Percentiles rank a stretch among this genome's conserved stretches.
These are phyloP conservation scores for Luidia sarsii DNA, from an alignment of 53 echinoderm and acorn worm species.

Conservation along the genomic window DNA sequence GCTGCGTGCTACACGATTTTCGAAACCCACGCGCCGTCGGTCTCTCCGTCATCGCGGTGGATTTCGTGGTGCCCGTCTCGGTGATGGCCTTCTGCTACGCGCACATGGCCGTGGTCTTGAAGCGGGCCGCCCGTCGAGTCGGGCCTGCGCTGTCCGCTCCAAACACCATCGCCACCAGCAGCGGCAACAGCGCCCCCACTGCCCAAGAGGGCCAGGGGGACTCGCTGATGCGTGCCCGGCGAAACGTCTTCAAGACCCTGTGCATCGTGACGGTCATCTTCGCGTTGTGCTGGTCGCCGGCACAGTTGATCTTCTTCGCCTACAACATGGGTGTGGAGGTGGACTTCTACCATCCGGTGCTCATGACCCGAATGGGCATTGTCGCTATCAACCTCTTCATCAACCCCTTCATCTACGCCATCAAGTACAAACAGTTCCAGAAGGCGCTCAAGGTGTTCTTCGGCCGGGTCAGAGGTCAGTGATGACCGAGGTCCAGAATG, in stretches of 20 bases:
- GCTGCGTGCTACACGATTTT: neutral
- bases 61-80: neutral
- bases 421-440: slow-evolving; percentile 63
- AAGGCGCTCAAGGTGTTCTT: slow-evolving; percentile 25
- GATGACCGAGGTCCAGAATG: too few species aligned
- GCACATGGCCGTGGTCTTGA: slow-evolving; percentile 18
- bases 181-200: neutral
- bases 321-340: slow-evolving; percentile 51
- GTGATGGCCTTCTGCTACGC: slow-evolving; percentile 5
- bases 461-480: too few species aligned
- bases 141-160: neutral
- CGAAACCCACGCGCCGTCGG: neutral
- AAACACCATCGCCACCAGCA: neutral
- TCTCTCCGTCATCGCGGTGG: neutral
- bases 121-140: slow-evolving; percentile 2
- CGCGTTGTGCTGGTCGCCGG: slow-evolving; percentile 64
- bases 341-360: slow-evolving; percentile 23
- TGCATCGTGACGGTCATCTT: slow-evolving; percentile 37
- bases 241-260: slow-evolving; percentile 58
- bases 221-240: slow-evolving; percentile 41
- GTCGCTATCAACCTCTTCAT: slow-evolving; percentile 38
- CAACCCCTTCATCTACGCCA: slow-evolving; percentile 61
- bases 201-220: slow-evolving; percentile 24
- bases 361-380: slow-evolving; percentile 22
- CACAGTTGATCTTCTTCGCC: slow-evolving; percentile 48